phyloP scores from a whole-genome alignment of 2,797 vertebrate genomes.

The Haliaeetus vocifer region DNA sequence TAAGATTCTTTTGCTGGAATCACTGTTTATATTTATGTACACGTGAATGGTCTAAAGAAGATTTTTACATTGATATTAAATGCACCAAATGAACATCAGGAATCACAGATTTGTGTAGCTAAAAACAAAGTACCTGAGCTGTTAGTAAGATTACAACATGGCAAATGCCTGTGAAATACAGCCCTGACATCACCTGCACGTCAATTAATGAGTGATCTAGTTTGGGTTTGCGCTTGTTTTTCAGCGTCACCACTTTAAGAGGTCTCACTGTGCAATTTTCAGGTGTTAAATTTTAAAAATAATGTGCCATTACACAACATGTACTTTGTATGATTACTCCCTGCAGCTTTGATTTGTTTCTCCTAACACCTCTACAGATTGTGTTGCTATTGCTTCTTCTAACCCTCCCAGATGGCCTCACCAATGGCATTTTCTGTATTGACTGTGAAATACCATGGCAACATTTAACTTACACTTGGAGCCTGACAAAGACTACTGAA shows the following conservation, averaged over 20 bases:
- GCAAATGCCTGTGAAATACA: neutral
- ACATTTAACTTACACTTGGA: neutral
- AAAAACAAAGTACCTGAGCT: neutral
- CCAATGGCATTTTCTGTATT: neutral
- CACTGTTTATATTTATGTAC: neutral
- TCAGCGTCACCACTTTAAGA: neutral
- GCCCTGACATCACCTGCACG: neutral
- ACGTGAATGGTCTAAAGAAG: neutral
- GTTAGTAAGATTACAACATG: neutral
- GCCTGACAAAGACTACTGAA: neutral
- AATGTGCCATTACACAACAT: neutral
- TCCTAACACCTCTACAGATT: neutral
- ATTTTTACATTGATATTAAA: neutral
- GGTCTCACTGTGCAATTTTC: neutral
- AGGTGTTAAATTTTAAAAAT: neutral
- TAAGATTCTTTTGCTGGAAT: neutral
- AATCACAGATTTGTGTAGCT: neutral
- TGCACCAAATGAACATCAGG: neutral
- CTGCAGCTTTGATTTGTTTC: conserved; percentile 6
- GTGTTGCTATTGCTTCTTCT: neutral
- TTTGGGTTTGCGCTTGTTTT: neutral
- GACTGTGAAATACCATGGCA: neutral
- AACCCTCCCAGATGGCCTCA: neutral
- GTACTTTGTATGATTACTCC: neutral
- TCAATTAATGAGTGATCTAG: neutral